These are phyloP conservation scores for Ciconia stormi DNA, from an alignment of 2,113 vertebrate genomes.

Conservation along the genomic window DNA sequence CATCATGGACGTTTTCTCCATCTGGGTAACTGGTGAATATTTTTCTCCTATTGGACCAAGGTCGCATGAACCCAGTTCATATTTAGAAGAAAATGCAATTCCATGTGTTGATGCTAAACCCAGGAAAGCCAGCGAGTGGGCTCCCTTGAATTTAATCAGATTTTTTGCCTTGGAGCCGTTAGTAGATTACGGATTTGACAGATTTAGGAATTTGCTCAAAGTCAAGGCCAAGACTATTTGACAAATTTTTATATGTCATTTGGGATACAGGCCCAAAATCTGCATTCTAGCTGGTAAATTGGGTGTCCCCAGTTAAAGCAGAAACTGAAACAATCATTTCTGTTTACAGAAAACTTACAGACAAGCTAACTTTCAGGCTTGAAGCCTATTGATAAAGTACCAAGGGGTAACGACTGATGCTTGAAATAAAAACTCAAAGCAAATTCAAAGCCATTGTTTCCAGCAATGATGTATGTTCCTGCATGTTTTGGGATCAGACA, in stretches of 20 bases:
- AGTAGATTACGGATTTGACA: not conserved
- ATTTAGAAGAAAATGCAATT: not conserved
- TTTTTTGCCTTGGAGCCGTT: not conserved
- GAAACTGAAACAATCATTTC: not conserved
- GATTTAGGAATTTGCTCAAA: not conserved
- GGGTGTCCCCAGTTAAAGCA: not conserved
- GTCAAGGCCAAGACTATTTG: not conserved
- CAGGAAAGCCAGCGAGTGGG: not conserved
- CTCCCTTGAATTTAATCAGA: not conserved
- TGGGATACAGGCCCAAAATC: not conserved
- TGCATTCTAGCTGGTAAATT: not conserved
- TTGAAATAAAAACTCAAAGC: constrained; percentile 12
- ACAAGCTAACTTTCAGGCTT: not conserved
- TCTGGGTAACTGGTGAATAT: not conserved
- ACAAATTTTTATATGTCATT: not conserved
- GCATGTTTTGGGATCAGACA: not conserved
- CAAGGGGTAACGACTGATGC: not conserved
- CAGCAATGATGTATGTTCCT: not conserved
- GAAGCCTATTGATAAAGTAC: not conserved
- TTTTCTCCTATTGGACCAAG: not conserved
- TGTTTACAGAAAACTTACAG: not conserved
- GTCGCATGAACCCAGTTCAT: not conserved
- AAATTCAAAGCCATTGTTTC: not conserved
- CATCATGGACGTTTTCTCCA: not conserved
- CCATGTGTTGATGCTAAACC: not conserved